Evolutionary conservation across 2,797 vertebrate species (phyloP).

Genomic region (Phrynocephalus vlangalii): DNA sequence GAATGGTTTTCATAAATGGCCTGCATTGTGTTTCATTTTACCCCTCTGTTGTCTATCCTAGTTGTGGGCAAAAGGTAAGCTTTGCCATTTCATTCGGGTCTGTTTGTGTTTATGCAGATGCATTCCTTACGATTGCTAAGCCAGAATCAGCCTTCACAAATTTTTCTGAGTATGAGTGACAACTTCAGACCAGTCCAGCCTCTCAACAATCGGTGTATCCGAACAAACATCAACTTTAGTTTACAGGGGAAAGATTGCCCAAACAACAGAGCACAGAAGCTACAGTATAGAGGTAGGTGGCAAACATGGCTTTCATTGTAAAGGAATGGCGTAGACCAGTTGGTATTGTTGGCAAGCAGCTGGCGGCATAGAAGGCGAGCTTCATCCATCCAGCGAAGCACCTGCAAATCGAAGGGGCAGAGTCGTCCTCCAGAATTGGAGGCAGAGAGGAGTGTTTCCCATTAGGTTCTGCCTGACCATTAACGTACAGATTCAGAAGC

Average conservation of each 20-base stretch:
- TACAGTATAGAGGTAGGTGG: constrained; percentile 94
- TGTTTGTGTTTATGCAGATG: constrained; percentile 84
- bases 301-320: not conserved
- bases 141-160: constrained; percentile 99
- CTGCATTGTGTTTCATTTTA: not conserved
- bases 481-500: not conserved
- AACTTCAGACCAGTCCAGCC: constrained; percentile 97
- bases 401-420: not conserved
- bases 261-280: constrained; percentile 97
- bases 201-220: constrained; percentile 97
- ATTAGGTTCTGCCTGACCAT: not conserved
- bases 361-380: too few relatives aligned
- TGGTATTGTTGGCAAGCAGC: not conserved
- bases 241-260: constrained; percentile 98
- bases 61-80: not conserved
- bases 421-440: not conserved
- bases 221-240: constrained; percentile 99
- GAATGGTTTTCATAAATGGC: not conserved
- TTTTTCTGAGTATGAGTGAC: constrained; percentile 99
- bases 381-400: not conserved
- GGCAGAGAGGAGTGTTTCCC: not conserved
- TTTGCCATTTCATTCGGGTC: constrained; percentile 7
- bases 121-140: constrained; percentile 97
- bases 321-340: not conserved
- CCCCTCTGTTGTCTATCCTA: not conserved